These are phyloP conservation scores for Propithecus perrieri DNA, from an alignment of 2,797 vertebrate species.

Conservation along the genomic window DNA sequence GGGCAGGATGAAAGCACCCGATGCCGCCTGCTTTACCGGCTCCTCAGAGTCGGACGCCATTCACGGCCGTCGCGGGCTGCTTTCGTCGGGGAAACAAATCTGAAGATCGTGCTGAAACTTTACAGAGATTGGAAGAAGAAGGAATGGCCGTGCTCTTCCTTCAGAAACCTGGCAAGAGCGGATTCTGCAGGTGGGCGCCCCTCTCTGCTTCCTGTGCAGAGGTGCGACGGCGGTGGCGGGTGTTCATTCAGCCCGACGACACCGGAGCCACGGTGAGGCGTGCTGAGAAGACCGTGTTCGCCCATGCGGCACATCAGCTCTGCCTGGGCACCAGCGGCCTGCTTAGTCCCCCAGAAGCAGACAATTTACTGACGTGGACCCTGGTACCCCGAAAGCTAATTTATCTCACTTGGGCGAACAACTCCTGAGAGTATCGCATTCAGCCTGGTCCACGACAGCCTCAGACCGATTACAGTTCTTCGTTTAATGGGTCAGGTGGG, in stretches of 20 bases:
- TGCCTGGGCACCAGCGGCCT: background rate
- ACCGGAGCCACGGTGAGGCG: background rate
- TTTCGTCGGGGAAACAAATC: fast-evolving
- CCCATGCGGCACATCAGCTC: background rate
- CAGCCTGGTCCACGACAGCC: background rate
- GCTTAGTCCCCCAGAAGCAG: background rate
- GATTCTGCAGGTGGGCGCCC: fast-evolving
- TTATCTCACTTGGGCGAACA: background rate
- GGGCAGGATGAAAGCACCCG: background rate
- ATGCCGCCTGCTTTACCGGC: fast-evolving
- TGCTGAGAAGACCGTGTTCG: fast-evolving
- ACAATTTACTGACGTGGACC: background rate
- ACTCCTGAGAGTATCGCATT: fast-evolving
- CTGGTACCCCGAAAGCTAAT: background rate
- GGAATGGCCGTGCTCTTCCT: fast-evolving
- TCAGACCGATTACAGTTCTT: fast-evolving
- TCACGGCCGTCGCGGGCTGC: fast-evolving
- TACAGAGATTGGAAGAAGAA: fast-evolving
- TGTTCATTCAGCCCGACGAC: background rate
- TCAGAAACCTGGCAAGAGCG: fast-evolving
- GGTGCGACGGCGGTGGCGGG: fast-evolving
- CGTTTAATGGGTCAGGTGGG: background rate
- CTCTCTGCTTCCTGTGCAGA: fast-evolving
- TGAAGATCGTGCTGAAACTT: fast-evolving
- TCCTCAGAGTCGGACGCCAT: fast-evolving